These are phyloP conservation scores for Xylocampa areola DNA, from an alignment of 2,888 invertebrate species.

Conservation along the genomic window DNA sequence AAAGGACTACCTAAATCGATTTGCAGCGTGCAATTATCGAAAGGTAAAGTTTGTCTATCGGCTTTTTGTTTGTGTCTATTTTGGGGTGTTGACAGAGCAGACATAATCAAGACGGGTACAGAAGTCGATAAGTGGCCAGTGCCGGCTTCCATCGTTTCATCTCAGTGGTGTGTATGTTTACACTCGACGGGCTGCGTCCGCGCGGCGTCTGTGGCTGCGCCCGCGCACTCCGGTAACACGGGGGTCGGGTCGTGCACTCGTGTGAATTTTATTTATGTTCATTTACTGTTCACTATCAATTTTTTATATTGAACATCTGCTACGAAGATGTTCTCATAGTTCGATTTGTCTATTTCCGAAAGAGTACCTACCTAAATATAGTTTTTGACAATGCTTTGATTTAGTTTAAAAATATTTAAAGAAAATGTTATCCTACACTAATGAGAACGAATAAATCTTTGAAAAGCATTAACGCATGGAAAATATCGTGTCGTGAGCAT, in stretches of 20 bases:
- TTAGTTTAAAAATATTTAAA: too few relatives aligned
- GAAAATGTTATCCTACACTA: too few relatives aligned
- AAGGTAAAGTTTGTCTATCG: too few relatives aligned
- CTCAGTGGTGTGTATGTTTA: slow-evolving; percentile 77
- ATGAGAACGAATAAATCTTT: too few relatives aligned
- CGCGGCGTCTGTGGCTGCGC: slow-evolving; percentile 65
- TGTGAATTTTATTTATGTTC: slow-evolving; percentile 66
- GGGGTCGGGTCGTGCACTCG: slow-evolving; percentile 69
- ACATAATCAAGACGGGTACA: slow-evolving; percentile 82
- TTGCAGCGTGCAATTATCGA: too few relatives aligned
- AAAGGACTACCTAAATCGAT: too few relatives aligned
- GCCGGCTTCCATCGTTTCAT: slow-evolving; percentile 84
- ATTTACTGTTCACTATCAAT: slow-evolving; percentile 1
- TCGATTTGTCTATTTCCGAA: not conserved
- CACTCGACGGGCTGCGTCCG: slow-evolving; percentile 66
- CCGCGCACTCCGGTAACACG: slow-evolving; percentile 66
- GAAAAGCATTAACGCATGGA: too few relatives aligned
- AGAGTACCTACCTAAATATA: too few relatives aligned
- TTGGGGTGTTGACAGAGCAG: slow-evolving; percentile 83
- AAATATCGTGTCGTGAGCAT: too few relatives aligned
- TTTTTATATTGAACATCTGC: not conserved
- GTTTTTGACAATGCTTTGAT: too few relatives aligned
- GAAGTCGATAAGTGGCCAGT: slow-evolving; percentile 86
- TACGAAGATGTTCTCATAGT: not conserved
- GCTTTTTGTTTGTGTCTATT: slow-evolving; percentile 79